A percentile compares a stretch with the other conserved stretches of the same genome.
Conservation (phyloP, 2,113 vertebrate genomes). For the Todiramphus saurophagus region DNA sequence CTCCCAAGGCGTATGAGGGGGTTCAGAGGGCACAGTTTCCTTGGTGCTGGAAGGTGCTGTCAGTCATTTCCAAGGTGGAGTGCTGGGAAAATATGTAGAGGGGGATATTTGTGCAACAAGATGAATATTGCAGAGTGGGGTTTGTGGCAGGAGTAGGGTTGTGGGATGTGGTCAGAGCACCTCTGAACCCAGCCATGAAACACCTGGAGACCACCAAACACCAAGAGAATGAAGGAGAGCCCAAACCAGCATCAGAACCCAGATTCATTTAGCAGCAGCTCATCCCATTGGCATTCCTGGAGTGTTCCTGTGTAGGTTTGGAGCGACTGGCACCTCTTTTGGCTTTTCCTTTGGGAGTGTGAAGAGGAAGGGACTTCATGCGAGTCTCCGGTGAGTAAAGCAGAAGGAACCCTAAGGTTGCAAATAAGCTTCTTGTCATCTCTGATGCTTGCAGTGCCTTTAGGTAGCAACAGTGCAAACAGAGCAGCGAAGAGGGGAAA, state of each 20-base stretch:
- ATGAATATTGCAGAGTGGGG: not conserved
- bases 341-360: no score
- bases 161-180: not conserved
- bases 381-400: not conserved
- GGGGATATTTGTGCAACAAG: not conserved
- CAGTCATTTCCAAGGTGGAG: not conserved
- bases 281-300: not conserved
- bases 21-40: not conserved
- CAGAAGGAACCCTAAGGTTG: fast-evolving
- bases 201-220: not conserved
- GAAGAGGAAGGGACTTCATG: not conserved
- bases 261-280: not conserved
- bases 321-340: not conserved
- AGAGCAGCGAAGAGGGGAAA: not conserved
- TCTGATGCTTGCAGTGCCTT: not conserved
- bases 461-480: fast-evolving
- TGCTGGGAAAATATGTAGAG: not conserved
- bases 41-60: no score
- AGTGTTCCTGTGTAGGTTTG: not conserved
- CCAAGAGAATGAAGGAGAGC: not conserved
- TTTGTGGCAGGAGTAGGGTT: not conserved
- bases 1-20: not conserved
- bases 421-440: not conserved
- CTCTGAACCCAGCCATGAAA: not conserved
- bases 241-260: fast-evolving